Base-by-base conservation (phyloP, 2,797 vertebrate species). In the Eleutherodactylus coqui region DNA sequence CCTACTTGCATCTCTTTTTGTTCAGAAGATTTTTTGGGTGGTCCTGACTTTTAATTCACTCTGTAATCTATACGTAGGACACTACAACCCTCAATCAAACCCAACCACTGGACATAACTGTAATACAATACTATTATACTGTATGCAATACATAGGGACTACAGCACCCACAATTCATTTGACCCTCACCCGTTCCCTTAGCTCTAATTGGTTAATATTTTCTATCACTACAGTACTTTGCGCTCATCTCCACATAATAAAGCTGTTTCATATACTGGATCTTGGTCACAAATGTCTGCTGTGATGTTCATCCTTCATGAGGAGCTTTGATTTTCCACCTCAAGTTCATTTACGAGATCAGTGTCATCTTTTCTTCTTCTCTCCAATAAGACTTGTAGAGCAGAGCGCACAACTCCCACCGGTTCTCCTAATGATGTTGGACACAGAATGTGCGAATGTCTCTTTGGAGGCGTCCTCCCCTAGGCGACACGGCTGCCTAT, bases 341-440 rank as follows among this genome's bases (percentile, higher is more conserved):
- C 89, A 89, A 70, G 60, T 90, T 91, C 90, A 62, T 90, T 91
- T 89, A 89, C 82, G 70, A 38, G 86, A 86, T 93, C 92, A 90
- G 92, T 88, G 80, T 88, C 90, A 90, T 90, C 76, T 55, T 87
- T 90, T 81, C 89, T 91, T 90, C 62, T 87, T 81, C 88, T 89
- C 88, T 89, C 87, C 89, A 60, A 83, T 73, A 84, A 81, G 87
- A 90, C 90, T 91, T 77, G 90, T 90, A 90, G 91, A 87, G 88
- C 86, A 0, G 75, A 76, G 87, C 90, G 88, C 73, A 82, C 45
- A 88, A 72, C 88, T 92, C 93, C 93, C 89, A 91, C 90, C 49
- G 88, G 93, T 93, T 91, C 84, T 80, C 90, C 92, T 94, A 94
- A 95, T 94, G 93, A 94, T 91, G 90, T 94, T 93, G 94, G 94